Conservation (phyloP, 2,113 vertebrate species). For the Aviceda subcristata region DNA sequence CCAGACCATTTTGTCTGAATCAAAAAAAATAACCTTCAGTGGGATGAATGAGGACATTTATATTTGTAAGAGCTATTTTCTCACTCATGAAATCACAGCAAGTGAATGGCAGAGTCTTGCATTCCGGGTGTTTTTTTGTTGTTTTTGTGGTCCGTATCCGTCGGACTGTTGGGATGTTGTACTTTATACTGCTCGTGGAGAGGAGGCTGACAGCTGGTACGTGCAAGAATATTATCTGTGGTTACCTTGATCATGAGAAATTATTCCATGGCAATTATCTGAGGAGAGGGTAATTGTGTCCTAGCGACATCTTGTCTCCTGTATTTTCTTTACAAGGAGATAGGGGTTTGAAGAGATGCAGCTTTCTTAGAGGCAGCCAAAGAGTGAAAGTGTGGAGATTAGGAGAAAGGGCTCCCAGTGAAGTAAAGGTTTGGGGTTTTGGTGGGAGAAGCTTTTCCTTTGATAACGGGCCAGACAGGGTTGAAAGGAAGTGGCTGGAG, state of each 20-base stretch:
- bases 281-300: not conserved
- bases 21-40: not conserved
- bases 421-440: not conserved
- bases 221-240: not conserved
- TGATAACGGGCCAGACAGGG: not conserved
- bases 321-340: not conserved
- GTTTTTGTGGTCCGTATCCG: accelerated
- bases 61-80: not conserved
- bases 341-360: not conserved
- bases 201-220: not conserved
- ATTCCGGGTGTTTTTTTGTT: not conserved
- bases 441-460: conserved; percentile 7
- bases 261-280: not conserved
- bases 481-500: not conserved
- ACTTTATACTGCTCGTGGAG: not conserved
- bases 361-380: not conserved
- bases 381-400: not conserved
- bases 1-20: not conserved
- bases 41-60: not conserved
- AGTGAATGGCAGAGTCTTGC: not conserved
- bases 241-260: not conserved
- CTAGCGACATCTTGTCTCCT: not conserved
- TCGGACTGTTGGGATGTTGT: not conserved
- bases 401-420: not conserved
- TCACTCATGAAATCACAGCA: not conserved